A percentile compares a stretch with the other conserved stretches of the same genome.
Evolutionary conservation across 37 sponge, comb jelly and placozoan species (phyloP).

Genomic region (Cladorhizidae sp.): DNA sequence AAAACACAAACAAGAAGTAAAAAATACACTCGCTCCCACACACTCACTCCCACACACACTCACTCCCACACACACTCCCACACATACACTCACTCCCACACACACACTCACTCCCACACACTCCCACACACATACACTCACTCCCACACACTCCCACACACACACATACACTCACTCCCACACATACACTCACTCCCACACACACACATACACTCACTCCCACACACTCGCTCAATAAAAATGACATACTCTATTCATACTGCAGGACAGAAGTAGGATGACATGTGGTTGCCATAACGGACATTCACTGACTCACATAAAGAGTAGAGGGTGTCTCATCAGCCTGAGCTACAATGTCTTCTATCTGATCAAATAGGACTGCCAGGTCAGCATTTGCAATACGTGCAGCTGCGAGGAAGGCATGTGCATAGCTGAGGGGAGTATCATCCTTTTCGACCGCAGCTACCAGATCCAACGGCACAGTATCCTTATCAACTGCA

Average conservation of each 20-base stretch:
- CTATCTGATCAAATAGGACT: constrained; percentile 54
- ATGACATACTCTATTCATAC: background rate
- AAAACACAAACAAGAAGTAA: too few species aligned
- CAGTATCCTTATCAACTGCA: constrained; percentile 50
- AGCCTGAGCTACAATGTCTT: constrained; percentile 72
- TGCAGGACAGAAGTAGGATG: background rate
- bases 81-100: background rate
- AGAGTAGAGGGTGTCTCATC: constrained; percentile 67
- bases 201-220: too few species aligned
- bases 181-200: too few species aligned
- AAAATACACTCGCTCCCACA: too few species aligned
- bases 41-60: too few species aligned
- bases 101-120: background rate
- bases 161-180: too few species aligned
- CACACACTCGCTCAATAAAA: background rate
- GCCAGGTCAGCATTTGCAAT: constrained; percentile 39
- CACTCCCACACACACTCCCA: too few species aligned
- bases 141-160: too few species aligned
- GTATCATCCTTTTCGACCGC: constrained; percentile 64
- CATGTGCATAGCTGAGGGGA: constrained; percentile 36
- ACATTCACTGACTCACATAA: constrained; percentile 49
- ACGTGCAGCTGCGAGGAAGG: constrained; percentile 39
- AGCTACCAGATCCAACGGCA: constrained; percentile 18
- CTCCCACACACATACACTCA: background rate
- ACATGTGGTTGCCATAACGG: background rate